Conservation (phyloP, 2,113 vertebrate genomes). For the Marmota monax region DNA sequence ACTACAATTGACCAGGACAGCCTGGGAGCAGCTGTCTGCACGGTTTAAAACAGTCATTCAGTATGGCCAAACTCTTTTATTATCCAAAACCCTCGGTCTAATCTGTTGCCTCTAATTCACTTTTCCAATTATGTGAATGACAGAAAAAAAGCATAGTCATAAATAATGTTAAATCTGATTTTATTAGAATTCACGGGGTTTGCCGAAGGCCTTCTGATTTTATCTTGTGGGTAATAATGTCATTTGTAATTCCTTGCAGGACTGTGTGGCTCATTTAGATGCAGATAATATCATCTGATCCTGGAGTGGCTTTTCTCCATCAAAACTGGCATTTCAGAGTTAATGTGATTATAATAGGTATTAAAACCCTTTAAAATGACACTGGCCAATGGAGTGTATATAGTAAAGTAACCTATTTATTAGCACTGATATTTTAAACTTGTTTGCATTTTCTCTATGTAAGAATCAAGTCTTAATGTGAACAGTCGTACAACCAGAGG, state of each 20-base stretch:
- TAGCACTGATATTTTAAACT: neutral
- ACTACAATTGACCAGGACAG: slow-evolving; percentile 20
- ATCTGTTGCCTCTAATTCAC: slow-evolving; percentile 39
- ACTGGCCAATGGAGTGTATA: neutral
- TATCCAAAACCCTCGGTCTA: slow-evolving; percentile 21
- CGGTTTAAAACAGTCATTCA: slow-evolving; percentile 42
- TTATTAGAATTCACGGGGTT: slow-evolving; percentile 50
- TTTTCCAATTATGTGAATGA: slow-evolving; percentile 71
- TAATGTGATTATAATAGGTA: slow-evolving; percentile 70
- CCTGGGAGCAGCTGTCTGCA: slow-evolving; percentile 33
- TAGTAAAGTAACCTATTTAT: neutral
- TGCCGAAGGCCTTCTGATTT: slow-evolving; percentile 52
- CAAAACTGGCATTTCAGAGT: slow-evolving; percentile 65
- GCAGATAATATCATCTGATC: slow-evolving; percentile 44
- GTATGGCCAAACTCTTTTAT: neutral
- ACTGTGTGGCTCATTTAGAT: slow-evolving; percentile 52
- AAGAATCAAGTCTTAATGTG: neutral
- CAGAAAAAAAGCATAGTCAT: slow-evolving; percentile 73
- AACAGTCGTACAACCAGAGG: neutral
- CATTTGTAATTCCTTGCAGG: slow-evolving; percentile 53
- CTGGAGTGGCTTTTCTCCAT: slow-evolving; percentile 49
- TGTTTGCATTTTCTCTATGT: neutral
- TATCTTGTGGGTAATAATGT: slow-evolving; percentile 56
- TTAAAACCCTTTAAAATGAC: slow-evolving; percentile 43
- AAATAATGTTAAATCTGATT: slow-evolving; percentile 73